These are phyloP conservation scores for Bufotes viridis DNA, from an alignment of 2,797 vertebrate species.

Conservation along the genomic window DNA sequence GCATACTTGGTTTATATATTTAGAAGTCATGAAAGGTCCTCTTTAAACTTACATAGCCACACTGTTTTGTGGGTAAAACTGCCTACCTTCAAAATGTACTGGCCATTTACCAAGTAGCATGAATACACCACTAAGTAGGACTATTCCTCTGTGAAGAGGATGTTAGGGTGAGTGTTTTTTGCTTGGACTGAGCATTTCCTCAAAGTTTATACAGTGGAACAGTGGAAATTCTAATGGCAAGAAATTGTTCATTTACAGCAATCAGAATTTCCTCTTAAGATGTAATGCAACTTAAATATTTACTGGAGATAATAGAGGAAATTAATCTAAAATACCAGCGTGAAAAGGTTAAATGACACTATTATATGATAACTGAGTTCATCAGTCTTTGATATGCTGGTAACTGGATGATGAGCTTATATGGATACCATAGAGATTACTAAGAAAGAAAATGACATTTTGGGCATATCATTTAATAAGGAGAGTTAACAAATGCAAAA, in stretches of 20 bases:
- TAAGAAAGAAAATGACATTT: background rate
- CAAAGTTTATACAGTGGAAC: conserved; percentile 22
- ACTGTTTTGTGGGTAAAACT: too few species aligned
- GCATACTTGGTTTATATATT: too few species aligned
- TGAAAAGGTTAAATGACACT: background rate
- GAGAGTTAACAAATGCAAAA: background rate
- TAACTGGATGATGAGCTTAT: background rate
- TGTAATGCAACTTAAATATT: background rate
- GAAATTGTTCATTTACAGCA: conserved; percentile 14
- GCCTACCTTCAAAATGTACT: too few species aligned
- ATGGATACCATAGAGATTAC: background rate
- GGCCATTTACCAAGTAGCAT: too few species aligned
- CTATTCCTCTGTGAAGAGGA: background rate
- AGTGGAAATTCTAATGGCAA: conserved; percentile 56
- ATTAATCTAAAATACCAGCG: background rate
- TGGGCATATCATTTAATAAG: background rate
- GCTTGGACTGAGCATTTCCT: conserved; percentile 35
- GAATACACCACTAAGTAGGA: too few species aligned
- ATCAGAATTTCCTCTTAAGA: conserved; percentile 31
- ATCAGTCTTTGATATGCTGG: background rate
- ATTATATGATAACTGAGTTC: background rate
- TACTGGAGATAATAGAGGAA: background rate
- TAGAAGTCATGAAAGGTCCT: too few species aligned
- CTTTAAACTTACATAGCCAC: too few species aligned
- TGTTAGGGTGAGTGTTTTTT: background rate